Conservation (phyloP, 2,113 vertebrate species). For the Dromiciops gliroides region DNA sequence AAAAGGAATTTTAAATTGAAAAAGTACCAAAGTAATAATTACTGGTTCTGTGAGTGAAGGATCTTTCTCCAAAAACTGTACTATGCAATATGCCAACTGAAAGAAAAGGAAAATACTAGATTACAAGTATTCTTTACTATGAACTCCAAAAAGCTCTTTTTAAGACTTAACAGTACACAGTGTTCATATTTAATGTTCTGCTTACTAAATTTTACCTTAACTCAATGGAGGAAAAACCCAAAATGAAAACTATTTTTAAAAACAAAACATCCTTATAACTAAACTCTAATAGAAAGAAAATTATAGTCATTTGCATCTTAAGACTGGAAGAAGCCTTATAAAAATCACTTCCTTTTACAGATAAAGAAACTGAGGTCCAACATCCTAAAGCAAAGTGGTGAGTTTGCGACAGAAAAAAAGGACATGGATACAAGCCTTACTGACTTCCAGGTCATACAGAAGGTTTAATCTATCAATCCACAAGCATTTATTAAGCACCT, state of each 20-base stretch:
- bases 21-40: conserved; percentile 77
- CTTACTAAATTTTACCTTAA: conserved; percentile 41
- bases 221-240: not conserved
- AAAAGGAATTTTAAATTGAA: not conserved
- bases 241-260: conserved; percentile 52
- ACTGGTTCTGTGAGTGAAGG: conserved; percentile 99
- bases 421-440: not conserved
- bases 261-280: conserved; percentile 25
- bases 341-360: not conserved
- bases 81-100: conserved; percentile 99
- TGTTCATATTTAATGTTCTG: conserved; percentile 43
- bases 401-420: not conserved
- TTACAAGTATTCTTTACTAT: conserved; percentile 51
- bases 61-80: conserved; percentile 99
- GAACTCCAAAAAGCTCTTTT: conserved; percentile 11
- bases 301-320: not conserved
- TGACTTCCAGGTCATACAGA: not conserved
- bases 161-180: conserved; percentile 45
- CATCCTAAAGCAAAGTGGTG: not conserved
- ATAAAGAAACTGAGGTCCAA: not conserved
- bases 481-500: not conserved
- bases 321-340: not conserved
- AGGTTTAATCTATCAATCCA: not conserved
- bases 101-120: conserved; percentile 64
- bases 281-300: not conserved